These are phyloP conservation scores for Gorsachius goisagi DNA, from an alignment of 2,113 vertebrate species.

Conservation along the genomic window DNA sequence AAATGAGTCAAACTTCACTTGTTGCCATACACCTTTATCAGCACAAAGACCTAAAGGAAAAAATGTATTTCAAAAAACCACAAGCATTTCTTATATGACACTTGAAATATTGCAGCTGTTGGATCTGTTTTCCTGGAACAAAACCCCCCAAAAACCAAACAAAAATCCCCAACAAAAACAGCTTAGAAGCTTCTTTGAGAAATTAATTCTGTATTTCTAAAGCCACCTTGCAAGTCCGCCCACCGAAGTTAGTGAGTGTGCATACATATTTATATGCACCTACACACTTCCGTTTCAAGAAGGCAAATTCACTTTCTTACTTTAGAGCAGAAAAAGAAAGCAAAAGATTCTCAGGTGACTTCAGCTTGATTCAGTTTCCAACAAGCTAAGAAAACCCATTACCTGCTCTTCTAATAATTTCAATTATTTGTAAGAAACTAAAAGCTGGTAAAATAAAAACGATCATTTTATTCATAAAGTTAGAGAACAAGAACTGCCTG, in stretches of 20 bases:
- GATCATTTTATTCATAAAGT: neutral
- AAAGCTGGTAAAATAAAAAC: slow-evolving; percentile 18
- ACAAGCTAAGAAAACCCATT: neutral
- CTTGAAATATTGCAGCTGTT: neutral
- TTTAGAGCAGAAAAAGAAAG: neutral
- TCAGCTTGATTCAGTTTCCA: neutral
- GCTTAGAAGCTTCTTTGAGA: neutral
- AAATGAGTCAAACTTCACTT: neutral
- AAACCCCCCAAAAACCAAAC: neutral
- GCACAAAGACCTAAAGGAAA: neutral
- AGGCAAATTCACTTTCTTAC: neutral
- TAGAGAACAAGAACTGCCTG: neutral
- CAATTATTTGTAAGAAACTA: neutral
- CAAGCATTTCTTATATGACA: neutral
- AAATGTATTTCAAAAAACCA: neutral
- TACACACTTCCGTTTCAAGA: slow-evolving; percentile 15
- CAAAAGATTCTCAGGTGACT: slow-evolving; percentile 30
- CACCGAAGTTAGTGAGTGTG: neutral
- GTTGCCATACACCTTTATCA: neutral
- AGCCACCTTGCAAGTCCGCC: slow-evolving; percentile 27
- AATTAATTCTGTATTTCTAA: slow-evolving; percentile 6
- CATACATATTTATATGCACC: slow-evolving; percentile 37
- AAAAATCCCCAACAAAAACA: neutral
- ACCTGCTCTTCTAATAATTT: slow-evolving; percentile 2
- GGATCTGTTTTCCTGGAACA: neutral